These are phyloP conservation scores for Arctopsyche grandis DNA, from an alignment of 1,140 invertebrate genomes.

Conservation along the genomic window DNA sequence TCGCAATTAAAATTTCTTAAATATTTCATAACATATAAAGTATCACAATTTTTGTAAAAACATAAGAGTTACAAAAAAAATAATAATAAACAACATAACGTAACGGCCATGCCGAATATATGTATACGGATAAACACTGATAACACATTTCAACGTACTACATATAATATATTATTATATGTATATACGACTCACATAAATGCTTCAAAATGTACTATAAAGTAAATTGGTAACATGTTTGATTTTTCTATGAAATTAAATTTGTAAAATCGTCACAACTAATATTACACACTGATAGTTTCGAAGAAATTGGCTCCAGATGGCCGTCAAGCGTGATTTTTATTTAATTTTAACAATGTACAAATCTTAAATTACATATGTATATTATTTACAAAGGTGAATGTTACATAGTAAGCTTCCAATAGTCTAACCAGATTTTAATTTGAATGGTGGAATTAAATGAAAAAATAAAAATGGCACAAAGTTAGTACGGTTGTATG, in stretches of 20 bases:
- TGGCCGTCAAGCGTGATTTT: not conserved
- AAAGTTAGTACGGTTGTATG: not conserved
- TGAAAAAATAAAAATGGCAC: not conserved
- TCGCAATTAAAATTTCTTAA: constrained; percentile 22
- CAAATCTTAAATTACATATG: constrained; percentile 14
- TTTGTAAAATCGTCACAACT: not conserved
- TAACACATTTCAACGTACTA: constrained; percentile 9
- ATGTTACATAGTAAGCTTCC: constrained; percentile 2
- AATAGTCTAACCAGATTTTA: not conserved
- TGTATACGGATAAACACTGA: not conserved
- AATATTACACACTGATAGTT: not conserved
- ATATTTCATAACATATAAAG: not conserved
- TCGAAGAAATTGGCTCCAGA: not conserved
- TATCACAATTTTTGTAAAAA: constrained; percentile 17
- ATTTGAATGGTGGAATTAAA: not conserved
- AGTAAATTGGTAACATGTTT: not conserved
- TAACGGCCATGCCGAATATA: constrained; percentile 8
- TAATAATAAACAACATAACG: not conserved
- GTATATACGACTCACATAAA: constrained; percentile 5
- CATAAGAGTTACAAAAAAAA: not conserved
- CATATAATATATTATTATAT: no score
- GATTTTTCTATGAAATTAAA: not conserved
- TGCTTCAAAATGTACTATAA: not conserved
- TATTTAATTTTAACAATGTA: not conserved
- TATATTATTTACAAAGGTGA: constrained; percentile 22